phyloP scores from a whole-genome alignment of 2,888 invertebrate genomes.

The Chaitophorus viminalis region DNA sequence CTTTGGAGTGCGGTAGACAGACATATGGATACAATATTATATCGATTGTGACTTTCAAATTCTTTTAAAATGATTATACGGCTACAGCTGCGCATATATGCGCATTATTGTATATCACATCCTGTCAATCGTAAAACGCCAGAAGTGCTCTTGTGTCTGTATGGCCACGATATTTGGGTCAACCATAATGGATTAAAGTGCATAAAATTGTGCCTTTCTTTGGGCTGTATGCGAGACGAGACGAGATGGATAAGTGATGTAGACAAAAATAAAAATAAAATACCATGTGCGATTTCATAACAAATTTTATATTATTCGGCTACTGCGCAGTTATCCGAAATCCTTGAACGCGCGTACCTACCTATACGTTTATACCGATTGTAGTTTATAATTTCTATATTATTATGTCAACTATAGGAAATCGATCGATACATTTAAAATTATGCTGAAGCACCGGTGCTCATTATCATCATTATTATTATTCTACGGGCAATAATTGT shows the following conservation, averaged over 20 bases:
- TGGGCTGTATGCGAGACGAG: neutral
- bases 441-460: too few species aligned
- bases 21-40: neutral
- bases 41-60: conserved; percentile 46
- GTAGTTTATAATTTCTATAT: neutral
- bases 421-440: neutral
- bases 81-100: conserved; percentile 6
- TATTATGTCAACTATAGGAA: neutral
- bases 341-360: conserved; percentile 31
- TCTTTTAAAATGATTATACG: conserved; percentile 31
- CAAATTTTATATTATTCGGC: neutral
- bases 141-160: conserved; percentile 43
- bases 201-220: conserved; percentile 26
- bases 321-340: conserved; percentile 32
- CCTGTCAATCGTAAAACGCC: conserved; percentile 49
- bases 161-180: conserved; percentile 40
- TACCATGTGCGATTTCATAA: conserved; percentile 17
- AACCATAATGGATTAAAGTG: conserved; percentile 42
- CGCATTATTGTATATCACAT: conserved; percentile 29
- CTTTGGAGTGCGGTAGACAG: neutral
- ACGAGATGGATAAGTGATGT: neutral
- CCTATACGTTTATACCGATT: neutral
- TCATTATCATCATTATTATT: neutral
- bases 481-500: neutral
- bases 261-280: neutral